phyloP scores from a whole-genome alignment of 2,113 vertebrate species.

The Campylomormyrus tamandua region DNA sequence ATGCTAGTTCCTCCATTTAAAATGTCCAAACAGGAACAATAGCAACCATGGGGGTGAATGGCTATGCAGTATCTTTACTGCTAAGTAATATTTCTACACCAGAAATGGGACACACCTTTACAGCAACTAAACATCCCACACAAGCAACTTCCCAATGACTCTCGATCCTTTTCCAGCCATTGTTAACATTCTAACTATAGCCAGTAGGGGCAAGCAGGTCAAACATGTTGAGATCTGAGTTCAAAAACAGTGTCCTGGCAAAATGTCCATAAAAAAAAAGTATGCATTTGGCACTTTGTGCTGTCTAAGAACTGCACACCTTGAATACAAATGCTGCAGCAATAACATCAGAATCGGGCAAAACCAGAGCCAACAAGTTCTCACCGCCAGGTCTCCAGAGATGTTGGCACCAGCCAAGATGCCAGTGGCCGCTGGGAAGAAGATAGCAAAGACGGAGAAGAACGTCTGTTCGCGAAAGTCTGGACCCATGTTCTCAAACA shows the following conservation, averaged over 20 bases:
- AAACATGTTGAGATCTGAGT: neutral
- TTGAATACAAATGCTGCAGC: neutral
- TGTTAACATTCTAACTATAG: neutral
- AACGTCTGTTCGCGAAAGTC: constrained; percentile 77
- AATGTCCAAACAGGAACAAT: neutral
- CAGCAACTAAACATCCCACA: neutral
- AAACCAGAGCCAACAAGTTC: constrained; percentile 37
- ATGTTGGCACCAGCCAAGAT: constrained; percentile 97
- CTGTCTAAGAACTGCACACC: neutral
- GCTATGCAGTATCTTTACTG: neutral
- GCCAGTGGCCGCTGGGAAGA: constrained; percentile 96
- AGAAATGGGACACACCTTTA: neutral
- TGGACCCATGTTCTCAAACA: constrained; percentile 91
- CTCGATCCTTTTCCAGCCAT: neutral
- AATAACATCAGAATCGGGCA: neutral
- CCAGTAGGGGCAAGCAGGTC: neutral
- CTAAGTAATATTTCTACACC: neutral
- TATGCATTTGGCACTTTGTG: neutral
- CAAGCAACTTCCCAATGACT: neutral
- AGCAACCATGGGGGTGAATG: neutral
- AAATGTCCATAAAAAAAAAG: neutral
- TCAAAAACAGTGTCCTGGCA: neutral
- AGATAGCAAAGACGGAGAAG: constrained; percentile 94
- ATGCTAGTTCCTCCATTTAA: neutral
- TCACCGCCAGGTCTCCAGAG: constrained; percentile 94